Evolutionary conservation across 1,140 invertebrate species (phyloP), one percentile per base, ranked within the genome.

Genomic region (Pseudomyrmex cubaensis): DNA sequence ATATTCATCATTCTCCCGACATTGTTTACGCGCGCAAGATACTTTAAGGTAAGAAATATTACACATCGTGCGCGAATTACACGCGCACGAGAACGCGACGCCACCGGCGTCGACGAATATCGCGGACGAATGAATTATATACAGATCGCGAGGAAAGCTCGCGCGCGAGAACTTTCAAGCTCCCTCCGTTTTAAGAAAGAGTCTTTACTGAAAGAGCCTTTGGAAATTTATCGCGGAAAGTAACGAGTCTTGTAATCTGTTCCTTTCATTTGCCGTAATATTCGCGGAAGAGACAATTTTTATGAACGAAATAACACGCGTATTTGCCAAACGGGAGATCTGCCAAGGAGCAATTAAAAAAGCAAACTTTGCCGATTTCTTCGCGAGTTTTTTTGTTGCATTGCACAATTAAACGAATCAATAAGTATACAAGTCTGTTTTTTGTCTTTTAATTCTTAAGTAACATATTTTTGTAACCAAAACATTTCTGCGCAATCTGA

Each of bases 191-290:
- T 35, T 35, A 7, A 35, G 35, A 35, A 35, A 35, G 5, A 80
- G 57, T 72, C 72, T 80, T 80, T 59, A 54, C 69, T 22, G 5
- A 15, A 46, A 57, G 66, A 50, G 66, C 15, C 46, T 59, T 70
- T 80, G 56, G n/a, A 80, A 72, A 80, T 80, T 80, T 80, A 72
- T 70, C 66, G 74, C 75, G 67, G 56, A 85, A 85, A 85, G 70
- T 85, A 86, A 86, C 76, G 67, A 64, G 75, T 46, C 76, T 86
- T 86, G 70, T 86, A 86, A 75, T 80, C 84, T 25, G 69, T 56
- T 73, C 57, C 52, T 72, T 75, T 86, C 35, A 35, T 35, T 35
- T 35, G 13, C 54, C 59, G 76, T 72, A 80, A 80, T 72, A 22
- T 70, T 59, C 54, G 8, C 54, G 44, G 44, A 12, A 44, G 35